A percentile compares a stretch with the other conserved stretches of the same genome.
Evolutionary conservation across 2,113 vertebrate genomes (phyloP).

Genomic region (Nannobrachium achirus): DNA sequence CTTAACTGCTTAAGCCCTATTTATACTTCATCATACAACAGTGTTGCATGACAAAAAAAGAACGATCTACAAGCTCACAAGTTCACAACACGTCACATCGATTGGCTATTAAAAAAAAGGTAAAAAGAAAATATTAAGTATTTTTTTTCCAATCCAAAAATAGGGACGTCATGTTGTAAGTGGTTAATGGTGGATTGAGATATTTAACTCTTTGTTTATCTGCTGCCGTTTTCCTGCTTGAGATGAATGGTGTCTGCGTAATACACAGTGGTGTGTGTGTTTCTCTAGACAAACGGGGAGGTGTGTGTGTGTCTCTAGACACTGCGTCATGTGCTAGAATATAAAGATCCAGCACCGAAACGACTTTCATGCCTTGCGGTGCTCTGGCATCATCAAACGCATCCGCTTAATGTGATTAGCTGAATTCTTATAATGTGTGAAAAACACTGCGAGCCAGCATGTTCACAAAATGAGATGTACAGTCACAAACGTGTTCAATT

Average conservation of each 20-base stretch:
- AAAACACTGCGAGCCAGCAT: conserved; percentile 1
- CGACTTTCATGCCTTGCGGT: neutral
- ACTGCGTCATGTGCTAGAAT: neutral
- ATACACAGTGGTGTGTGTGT: neutral
- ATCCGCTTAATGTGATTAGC: conserved; percentile 34
- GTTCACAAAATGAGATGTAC: conserved; percentile 1
- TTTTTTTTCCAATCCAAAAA: too few species aligned
- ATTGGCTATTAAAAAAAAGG: too few species aligned
- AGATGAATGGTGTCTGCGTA: neutral
- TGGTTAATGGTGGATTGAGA: conserved; percentile 22
- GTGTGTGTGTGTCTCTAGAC: neutral
- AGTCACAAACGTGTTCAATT: conserved; percentile 29
- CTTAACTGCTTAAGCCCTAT: too few species aligned
- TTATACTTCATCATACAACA: too few species aligned
- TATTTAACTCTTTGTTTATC: neutral
- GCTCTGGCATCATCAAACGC: conserved; percentile 12
- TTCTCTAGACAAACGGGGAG: too few species aligned
- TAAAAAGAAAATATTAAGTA: too few species aligned
- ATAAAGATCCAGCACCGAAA: neutral
- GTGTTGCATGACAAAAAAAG: too few species aligned
- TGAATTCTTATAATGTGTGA: conserved; percentile 12
- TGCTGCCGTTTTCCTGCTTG: conserved; percentile 1
- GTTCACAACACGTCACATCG: too few species aligned
- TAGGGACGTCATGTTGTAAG: too few species aligned
- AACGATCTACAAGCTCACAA: too few species aligned